Evolutionary conservation across 2,888 invertebrate genomes (phyloP), one percentile per base, ranked within the genome.

Genomic region (Incurvaria masculella): DNA sequence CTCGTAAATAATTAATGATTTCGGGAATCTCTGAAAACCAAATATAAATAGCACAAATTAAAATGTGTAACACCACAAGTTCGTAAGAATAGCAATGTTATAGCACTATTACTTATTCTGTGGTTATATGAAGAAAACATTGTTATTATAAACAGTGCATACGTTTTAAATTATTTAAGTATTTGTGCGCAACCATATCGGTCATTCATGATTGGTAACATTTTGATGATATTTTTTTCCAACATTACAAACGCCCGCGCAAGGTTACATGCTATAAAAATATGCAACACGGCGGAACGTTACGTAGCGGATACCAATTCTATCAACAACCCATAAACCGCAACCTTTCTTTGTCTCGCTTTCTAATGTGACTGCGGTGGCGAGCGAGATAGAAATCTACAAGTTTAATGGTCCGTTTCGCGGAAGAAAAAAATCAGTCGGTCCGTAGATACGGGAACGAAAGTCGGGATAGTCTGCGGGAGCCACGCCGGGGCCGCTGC

Each of bases 321-420:
- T 76, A 79, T 78, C 78, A 79, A 79, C 79, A 75, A 74, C 76
- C 75, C 67, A 78, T 79, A 79, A 79, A 78, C 78, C 74, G 65
- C 76, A 76, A 69, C 73, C 75, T 78, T 73, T 79, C 79, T 75
- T 78, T 79, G 78, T 79, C 79, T 78, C 70, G 65, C 79, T 62
- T 69, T 69, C 70, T 67, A 65, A 64, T 66, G 62, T 59, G 64
- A 65, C 64, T 67, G 66, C 59, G 61, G 60, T 58, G 58, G 59
- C 64, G 78, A 79, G 75, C 61, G 79, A 76, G 79, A 79, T 72
- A 72, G 74, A 71, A 72, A 71, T 73, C 72, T 72, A 73, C 75
- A 70, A 76, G 73, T 75, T 78, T 79, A 79, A 79, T 79, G 75
- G 78, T 69, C 76, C 71, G 78, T 79, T 74, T 73, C 72, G 70